Percentiles rank a stretch among this genome's conserved stretches.
Conservation (phyloP, 2,113 vertebrate genomes). For the Chinchilla lanigera region DNA sequence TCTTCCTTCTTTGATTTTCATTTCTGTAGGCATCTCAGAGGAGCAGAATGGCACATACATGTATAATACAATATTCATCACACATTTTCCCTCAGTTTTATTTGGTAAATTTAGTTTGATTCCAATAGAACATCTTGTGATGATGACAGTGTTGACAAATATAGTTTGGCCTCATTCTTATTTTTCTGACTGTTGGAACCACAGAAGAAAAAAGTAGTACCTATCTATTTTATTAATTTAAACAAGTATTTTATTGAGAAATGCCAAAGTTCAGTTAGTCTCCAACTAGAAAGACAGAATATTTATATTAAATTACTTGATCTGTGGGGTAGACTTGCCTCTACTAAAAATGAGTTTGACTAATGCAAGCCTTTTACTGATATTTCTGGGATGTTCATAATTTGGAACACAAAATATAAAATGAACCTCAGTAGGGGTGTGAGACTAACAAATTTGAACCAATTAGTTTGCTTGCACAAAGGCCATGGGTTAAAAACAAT, state of each 20-base stretch:
- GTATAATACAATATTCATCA: background rate
- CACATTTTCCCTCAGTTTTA: constrained; percentile 38
- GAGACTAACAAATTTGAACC: constrained; percentile 23
- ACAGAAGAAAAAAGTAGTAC: constrained; percentile 59
- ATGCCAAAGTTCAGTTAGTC: background rate
- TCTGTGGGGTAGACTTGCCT: background rate
- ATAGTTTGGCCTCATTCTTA: constrained; percentile 51
- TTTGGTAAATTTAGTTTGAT: constrained; percentile 45
- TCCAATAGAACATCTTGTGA: background rate
- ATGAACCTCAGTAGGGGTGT: constrained; percentile 24
- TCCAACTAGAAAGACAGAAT: background rate
- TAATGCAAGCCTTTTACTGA: constrained; percentile 27
- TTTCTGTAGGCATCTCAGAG: background rate
- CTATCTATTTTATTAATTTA: constrained; percentile 34
- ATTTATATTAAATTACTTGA: constrained; percentile 25
- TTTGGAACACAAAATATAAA: constrained; percentile 17
- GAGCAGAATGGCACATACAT: background rate
- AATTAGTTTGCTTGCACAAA: constrained; percentile 46
- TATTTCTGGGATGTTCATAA: constrained; percentile 14
- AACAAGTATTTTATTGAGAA: constrained; percentile 49
- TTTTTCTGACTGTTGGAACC: constrained; percentile 50
- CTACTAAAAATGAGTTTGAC: background rate
- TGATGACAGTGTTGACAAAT: constrained; percentile 70
- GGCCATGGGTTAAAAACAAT: constrained; percentile 29
- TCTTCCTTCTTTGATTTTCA: background rate